Base-by-base conservation (phyloP, 2,797 vertebrate species). In the Lithobates pipiens region DNA sequence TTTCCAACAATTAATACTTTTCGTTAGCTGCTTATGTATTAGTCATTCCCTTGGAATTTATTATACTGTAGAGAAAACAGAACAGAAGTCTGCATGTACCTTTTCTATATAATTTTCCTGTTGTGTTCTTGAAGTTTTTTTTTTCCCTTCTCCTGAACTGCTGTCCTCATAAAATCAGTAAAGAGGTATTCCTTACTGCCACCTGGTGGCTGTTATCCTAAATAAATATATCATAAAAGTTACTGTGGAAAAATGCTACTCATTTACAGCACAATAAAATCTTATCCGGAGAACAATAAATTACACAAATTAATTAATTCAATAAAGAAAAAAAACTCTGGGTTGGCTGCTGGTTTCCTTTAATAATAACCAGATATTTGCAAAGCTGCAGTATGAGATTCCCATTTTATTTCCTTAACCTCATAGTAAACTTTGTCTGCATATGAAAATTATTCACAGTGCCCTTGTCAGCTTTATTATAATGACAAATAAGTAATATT, bases 161-260 rank as follows among this genome's bases (percentile, higher is more conserved):
- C 27, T 27, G 42, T 44, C 27, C 61, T 21, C 9, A 61, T 27
- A 11, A 61, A 36, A 27, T 21, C 77, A 36, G 36, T 77, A 15
- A 73, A 46, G 27, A 82, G 68, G 39, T 82, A 76, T 65, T 82
- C 42, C 70, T 72, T 76, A 50, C 27, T 82, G 74, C 85, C 85
- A 83, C 69, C 80, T 82, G 54, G 74, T 86, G 85, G 80, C 57
- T 18, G 7, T 61, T 83, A 77, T 82, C 36, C 11, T 39, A 50
- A 71, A 42, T 76, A 23, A 29, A 29, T 61, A 23, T 80, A 34
- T 76, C 18, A 44, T 54, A 36, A 85, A 39, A 65, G 70, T 10
- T 34, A 61, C 7, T 29, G n/a, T 63, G 67, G 16, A 80, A 21
- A 23, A 54, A 71, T 36, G 21, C 79, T n/a, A 25, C 6, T 3